phyloP scores from a whole-genome alignment of 2,888 invertebrate genomes.

The Branchellion lobata region DNA sequence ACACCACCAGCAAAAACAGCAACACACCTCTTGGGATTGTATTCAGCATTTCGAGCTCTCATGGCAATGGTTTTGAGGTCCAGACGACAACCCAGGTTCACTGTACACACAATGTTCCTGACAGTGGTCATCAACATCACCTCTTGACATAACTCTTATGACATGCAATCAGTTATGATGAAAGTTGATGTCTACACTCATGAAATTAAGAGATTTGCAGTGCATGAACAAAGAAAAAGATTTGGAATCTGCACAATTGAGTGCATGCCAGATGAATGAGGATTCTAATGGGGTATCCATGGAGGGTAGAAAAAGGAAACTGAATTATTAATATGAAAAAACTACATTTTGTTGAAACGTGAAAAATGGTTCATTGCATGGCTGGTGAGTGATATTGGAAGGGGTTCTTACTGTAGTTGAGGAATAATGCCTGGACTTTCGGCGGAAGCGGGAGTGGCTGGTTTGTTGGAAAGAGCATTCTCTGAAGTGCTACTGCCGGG shows the following conservation, averaged over 20 bases:
- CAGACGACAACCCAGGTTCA: conserved; percentile 86
- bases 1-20: not conserved
- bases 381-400: too few relatives aligned
- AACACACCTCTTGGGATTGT: conserved; percentile 78
- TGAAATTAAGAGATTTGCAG: not conserved
- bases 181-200: not conserved
- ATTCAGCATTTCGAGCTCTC: conserved; percentile 96
- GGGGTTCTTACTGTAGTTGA: conserved; percentile 82
- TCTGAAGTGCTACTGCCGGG: not conserved
- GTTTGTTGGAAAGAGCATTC: conserved; percentile 47
- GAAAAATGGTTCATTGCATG: too few relatives aligned
- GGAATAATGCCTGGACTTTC: conserved; percentile 91
- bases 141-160: conserved; percentile 8
- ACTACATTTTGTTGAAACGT: too few relatives aligned
- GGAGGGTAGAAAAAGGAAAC: too few relatives aligned
- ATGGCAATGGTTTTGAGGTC: conserved; percentile 95
- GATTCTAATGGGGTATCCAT: too few relatives aligned
- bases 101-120: conserved; percentile 96
- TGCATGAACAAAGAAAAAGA: not conserved
- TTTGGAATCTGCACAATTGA: too few relatives aligned
- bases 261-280: too few relatives aligned
- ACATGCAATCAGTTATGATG: not conserved
- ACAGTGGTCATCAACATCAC: conserved; percentile 55
- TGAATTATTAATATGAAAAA: not conserved
- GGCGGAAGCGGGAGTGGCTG: conserved; percentile 66